Evolutionary conservation across 2,888 invertebrate genomes (phyloP), one percentile per base, ranked within the genome.

Genomic region (Cremastinae sp.): DNA sequence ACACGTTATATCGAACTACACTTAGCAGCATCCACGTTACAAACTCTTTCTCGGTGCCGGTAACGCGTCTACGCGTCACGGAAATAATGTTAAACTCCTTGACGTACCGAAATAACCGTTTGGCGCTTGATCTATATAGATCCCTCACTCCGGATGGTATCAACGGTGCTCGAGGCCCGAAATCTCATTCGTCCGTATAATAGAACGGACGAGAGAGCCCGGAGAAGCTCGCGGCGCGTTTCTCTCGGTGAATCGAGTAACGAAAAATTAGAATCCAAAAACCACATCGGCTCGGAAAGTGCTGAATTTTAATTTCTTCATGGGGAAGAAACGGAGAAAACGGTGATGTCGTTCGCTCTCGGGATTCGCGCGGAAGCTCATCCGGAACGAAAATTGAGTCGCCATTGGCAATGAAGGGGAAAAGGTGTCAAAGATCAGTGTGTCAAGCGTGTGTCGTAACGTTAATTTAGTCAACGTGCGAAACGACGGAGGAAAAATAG

Each of bases 71-170:
- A 28, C 66, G 72, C 41, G 59, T 14, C 61, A 62, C 73, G 58
- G 73, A 76, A 76, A 68, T 76, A 51, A 73, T 76, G 53, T 73
- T 69, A 69, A 76, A n/a, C 76, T 76, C 75, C 75, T 76, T 69
- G 76, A 73, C 73, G 76, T 66, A 76, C 76, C 68, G 73, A 76
- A 76, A 76, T 76, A 76, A 74, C 65, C 62, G 53, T 69, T 73
- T 76, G 68, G 73, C 73, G 66, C 28, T 72, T 58, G 73, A 69
- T 47, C 53, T 75, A 75, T 64, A 70, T 70, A 70, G 73, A n/a
- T n/a, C n/a, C n/a, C 76, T 73, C 73, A 73, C 68, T 73, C 68
- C 68, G 73, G 51, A 65, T 69, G 66, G 68, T 69, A 64, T 68
- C 68, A 73, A 8, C 68, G 58, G 64, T 51, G 55, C 53, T 35